Evolutionary conservation across 1,140 invertebrate genomes (phyloP).

Genomic region (Penaeus indicus): DNA sequence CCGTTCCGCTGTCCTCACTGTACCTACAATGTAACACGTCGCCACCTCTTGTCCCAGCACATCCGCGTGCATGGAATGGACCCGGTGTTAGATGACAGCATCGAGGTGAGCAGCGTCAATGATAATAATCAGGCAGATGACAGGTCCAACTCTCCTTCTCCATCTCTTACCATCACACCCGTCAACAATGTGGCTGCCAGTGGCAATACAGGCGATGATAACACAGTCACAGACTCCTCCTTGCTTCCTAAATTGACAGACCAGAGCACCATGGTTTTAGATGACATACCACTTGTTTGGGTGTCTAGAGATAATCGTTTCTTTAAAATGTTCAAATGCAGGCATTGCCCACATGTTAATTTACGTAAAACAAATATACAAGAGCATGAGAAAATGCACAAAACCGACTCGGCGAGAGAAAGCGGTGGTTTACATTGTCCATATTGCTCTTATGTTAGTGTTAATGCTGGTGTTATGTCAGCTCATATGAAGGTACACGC

Average conservation of each 20-base stretch:
- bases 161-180: conserved; percentile 65
- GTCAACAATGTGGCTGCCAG: conserved; percentile 63
- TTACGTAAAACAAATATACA: conserved; percentile 82
- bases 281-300: conserved; percentile 79
- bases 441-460: conserved; percentile 86
- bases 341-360: conserved; percentile 87
- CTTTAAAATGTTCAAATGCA: conserved; percentile 87
- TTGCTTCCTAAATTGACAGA: conserved; percentile 67
- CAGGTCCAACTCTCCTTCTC: conserved; percentile 59
- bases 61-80: conserved; percentile 80
- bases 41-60: conserved; percentile 84
- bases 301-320: conserved; percentile 80
- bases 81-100: conserved; percentile 49
- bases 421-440: conserved; percentile 74
- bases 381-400: conserved; percentile 89
- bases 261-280: conserved; percentile 70
- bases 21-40: conserved; percentile 85
- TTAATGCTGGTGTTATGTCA: conserved; percentile 81
- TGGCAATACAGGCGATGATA: conserved; percentile 50
- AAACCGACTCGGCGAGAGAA: conserved; percentile 70
- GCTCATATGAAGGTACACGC: conserved; percentile 85
- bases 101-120: conserved; percentile 51
- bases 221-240: conserved; percentile 43
- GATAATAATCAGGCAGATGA: conserved; percentile 42
- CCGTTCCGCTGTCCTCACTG: conserved; percentile 85